These are phyloP conservation scores for Sinosuthora webbiana DNA, from an alignment of 2,113 vertebrate species.

Conservation along the genomic window DNA sequence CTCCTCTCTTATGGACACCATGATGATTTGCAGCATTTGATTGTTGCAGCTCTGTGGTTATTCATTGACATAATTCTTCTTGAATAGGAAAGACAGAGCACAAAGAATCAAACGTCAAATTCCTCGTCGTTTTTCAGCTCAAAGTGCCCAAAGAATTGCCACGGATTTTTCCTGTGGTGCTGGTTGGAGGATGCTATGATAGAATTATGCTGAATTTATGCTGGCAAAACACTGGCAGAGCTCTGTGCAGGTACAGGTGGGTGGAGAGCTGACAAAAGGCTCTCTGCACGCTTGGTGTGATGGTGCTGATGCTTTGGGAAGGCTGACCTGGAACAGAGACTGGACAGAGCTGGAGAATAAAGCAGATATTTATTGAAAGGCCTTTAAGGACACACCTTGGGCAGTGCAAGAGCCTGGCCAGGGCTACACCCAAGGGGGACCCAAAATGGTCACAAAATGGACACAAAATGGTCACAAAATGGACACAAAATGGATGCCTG, in stretches of 20 bases:
- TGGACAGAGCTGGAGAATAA: not conserved
- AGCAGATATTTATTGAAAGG: not conserved
- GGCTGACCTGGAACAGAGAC: too few species aligned
- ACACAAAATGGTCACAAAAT: too few species aligned
- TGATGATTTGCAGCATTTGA: not conserved
- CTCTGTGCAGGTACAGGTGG: not conserved
- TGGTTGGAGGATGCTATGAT: not conserved
- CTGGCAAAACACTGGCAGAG: not conserved
- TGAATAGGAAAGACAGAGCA: not conserved
- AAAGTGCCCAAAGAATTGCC: not conserved
- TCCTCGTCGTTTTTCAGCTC: not conserved
- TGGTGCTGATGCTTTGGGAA: not conserved
- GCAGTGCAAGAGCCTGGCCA: too few species aligned
- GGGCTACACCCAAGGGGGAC: too few species aligned
- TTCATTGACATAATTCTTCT: not conserved
- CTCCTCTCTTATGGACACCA: not conserved
- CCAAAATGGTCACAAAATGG: too few species aligned
- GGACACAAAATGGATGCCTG: too few species aligned
- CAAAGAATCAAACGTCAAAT: not conserved
- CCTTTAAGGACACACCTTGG: not conserved
- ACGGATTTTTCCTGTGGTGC: not conserved
- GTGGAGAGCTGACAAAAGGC: not conserved
- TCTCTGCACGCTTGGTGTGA: not conserved
- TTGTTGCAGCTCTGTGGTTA: not conserved
- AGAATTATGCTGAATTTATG: not conserved